Evolutionary conservation across 2,797 vertebrate species (phyloP).

Genomic region (Pogoniulus pusillus): DNA sequence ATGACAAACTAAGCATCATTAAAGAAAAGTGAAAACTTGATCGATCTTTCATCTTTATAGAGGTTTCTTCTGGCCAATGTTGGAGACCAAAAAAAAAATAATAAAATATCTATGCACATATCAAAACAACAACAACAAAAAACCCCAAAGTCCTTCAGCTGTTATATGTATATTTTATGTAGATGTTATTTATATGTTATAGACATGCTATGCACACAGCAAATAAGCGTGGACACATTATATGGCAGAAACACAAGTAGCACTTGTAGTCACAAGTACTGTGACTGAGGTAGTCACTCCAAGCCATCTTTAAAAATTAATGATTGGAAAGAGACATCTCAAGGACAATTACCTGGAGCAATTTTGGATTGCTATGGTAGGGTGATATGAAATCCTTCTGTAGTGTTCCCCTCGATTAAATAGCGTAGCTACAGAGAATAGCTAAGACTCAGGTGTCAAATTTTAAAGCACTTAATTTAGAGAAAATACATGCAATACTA

Average conservation of each 20-base stretch:
- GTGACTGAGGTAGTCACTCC: neutral
- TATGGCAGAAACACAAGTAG: neutral
- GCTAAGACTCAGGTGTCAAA: neutral
- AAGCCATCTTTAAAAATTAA: neutral
- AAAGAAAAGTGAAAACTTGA: neutral
- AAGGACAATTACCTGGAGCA: neutral
- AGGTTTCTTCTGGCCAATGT: neutral
- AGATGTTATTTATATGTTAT: neutral
- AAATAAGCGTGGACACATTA: neutral
- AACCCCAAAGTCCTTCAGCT: neutral
- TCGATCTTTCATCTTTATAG: neutral
- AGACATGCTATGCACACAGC: neutral
- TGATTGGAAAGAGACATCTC: neutral
- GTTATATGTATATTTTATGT: neutral
- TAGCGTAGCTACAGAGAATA: neutral
- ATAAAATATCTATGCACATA: neutral
- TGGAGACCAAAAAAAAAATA: neutral
- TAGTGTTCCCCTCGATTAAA: neutral
- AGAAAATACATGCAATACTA: neutral
- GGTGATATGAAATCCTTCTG: neutral
- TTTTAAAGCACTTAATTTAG: neutral
- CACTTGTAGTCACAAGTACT: too few species aligned
- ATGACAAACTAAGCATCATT: neutral
- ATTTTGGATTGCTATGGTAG: neutral
- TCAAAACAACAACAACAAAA: neutral